Conservation (phyloP, 2,797 vertebrate genomes). For the Sarcoramphus papa region DNA sequence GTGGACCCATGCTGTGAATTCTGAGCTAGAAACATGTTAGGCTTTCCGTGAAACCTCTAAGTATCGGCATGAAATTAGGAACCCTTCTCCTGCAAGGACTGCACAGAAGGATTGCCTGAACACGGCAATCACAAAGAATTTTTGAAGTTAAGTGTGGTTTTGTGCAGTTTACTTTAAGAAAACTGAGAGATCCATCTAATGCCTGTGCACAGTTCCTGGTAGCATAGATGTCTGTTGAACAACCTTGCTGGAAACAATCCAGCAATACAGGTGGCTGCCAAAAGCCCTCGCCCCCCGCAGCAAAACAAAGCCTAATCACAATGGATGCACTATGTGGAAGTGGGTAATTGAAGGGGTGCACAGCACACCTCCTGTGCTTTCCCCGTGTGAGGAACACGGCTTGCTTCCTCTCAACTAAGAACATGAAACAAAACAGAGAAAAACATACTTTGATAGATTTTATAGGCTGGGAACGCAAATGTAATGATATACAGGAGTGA, state of each 20-base stretch:
- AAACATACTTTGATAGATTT: background rate
- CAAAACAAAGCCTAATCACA: background rate
- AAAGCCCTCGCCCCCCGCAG: background rate
- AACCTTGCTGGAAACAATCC: background rate
- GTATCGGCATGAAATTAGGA: background rate
- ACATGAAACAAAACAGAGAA: background rate
- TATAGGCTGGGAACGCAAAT: background rate
- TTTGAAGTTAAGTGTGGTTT: background rate
- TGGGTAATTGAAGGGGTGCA: background rate
- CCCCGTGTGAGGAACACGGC: rapidly evolving
- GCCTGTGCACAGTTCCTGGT: background rate
- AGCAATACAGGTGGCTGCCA: background rate
- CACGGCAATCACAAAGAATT: background rate
- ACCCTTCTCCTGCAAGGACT: background rate
- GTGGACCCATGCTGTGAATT: background rate
- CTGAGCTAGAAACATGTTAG: background rate
- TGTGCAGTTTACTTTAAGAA: background rate
- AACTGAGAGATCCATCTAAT: background rate
- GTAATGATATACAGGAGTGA: background rate
- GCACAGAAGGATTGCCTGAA: background rate
- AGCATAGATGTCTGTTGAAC: background rate
- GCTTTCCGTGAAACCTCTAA: background rate
- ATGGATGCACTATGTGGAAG: background rate
- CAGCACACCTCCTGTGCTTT: background rate
- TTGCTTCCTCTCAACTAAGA: background rate